Conservation (phyloP, 2,113 vertebrate species). For the Sander vitreus region DNA sequence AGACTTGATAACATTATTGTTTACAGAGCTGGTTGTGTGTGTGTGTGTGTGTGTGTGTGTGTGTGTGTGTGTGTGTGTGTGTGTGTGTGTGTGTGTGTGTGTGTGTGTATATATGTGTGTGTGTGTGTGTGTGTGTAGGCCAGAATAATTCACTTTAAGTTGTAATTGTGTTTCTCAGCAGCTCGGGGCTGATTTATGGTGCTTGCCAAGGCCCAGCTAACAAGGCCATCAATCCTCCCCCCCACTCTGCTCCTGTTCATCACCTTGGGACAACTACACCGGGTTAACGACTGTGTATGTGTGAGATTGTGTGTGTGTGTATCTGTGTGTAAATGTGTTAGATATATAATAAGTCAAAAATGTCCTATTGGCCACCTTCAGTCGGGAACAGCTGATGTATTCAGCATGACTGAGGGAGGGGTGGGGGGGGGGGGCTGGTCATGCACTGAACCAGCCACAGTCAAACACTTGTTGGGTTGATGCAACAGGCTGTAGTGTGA, state of each 20-base stretch:
- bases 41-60: neutral
- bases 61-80: neutral
- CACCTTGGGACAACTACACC: conserved; percentile 21
- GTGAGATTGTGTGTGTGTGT: neutral
- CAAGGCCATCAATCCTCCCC: conserved; percentile 74
- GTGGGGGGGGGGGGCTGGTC: neutral
- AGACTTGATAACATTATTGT: neutral
- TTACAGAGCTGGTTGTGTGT: neutral
- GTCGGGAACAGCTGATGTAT: neutral
- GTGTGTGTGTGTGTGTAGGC: conserved; percentile 24
- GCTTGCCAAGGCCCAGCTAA: conserved; percentile 66
- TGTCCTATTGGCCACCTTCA: neutral
- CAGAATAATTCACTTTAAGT: conserved; percentile 54
- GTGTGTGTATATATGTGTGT: conserved; percentile 25
- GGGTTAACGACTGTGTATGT: conserved; percentile 14
- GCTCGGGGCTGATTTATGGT: conserved; percentile 75
- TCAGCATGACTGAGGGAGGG: neutral
- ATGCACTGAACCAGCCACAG: neutral
- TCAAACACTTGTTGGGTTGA: neutral
- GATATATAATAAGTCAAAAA: neutral
- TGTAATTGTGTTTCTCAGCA: conserved; percentile 67
- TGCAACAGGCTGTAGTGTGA: neutral
- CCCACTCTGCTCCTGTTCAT: conserved; percentile 48
- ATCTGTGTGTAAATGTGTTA: neutral
- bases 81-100: conserved; percentile 4